Conservation (phyloP, 2,113 vertebrate species). For the Dinomys branickii region DNA sequence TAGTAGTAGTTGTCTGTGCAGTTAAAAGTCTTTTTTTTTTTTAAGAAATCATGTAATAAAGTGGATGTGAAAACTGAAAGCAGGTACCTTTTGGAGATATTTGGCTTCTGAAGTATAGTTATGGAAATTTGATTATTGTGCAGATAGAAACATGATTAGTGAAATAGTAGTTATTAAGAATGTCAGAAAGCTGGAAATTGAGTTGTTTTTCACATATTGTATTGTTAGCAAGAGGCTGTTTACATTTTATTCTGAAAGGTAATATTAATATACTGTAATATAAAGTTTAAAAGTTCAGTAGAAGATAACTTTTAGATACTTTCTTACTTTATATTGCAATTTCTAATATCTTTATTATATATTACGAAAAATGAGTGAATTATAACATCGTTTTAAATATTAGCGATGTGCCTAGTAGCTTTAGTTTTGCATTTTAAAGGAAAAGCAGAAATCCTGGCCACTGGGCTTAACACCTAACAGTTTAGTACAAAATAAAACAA, state of each 20-base stretch:
- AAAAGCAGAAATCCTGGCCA: not conserved
- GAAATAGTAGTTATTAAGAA: slow-evolving; percentile 51
- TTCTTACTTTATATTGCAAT: slow-evolving; percentile 36
- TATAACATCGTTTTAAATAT: slow-evolving; percentile 31
- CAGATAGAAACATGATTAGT: slow-evolving; percentile 40
- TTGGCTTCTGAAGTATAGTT: not conserved
- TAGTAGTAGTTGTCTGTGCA: not conserved
- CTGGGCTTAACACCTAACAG: not conserved
- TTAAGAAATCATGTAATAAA: slow-evolving; percentile 45
- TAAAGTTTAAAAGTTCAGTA: slow-evolving; percentile 38
- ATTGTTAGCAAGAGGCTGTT: slow-evolving; percentile 49
- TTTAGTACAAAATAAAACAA: slow-evolving; percentile 24
- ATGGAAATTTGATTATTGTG: slow-evolving; percentile 64
- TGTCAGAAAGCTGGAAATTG: slow-evolving; percentile 59
- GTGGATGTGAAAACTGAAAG: slow-evolving; percentile 75
- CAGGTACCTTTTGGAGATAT: slow-evolving; percentile 55
- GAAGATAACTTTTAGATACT: slow-evolving; percentile 23
- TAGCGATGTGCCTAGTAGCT: not conserved
- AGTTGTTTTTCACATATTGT: slow-evolving; percentile 50
- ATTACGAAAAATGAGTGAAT: not conserved
- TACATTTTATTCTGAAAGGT: slow-evolving; percentile 72
- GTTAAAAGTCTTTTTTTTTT: slow-evolving; percentile 62
- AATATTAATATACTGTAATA: slow-evolving; percentile 63
- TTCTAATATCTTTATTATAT: slow-evolving; percentile 33
- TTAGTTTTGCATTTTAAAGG: slow-evolving; percentile 28